A percentile compares a stretch with the other conserved stretches of the same genome.
Conservation (phyloP, 37 sponge, comb jelly and placozoan species). For the Spongilla lacustris region DNA sequence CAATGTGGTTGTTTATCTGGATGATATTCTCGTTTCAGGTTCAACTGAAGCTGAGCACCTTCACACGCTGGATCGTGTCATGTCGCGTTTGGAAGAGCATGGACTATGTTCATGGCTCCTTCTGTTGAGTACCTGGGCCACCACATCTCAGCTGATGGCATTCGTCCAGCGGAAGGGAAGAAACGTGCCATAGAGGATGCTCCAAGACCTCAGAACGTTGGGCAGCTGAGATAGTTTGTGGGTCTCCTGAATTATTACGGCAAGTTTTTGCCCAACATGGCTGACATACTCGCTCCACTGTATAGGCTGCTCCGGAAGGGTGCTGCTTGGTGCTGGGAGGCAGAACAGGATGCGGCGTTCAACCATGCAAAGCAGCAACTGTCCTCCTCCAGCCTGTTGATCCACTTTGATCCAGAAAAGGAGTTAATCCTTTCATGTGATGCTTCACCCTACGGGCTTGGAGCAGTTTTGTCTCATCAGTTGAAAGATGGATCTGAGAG, state of each 20-base stretch:
- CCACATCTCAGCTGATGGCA: no score
- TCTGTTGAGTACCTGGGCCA: no score
- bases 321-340: not conserved
- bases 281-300: not conserved
- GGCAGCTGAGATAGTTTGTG: no score
- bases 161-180: no score
- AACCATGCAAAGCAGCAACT: not conserved
- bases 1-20: not conserved
- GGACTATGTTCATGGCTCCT: not conserved
- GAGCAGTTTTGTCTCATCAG: constrained; percentile 35
- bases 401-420: constrained; percentile 18
- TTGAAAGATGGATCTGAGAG: constrained; percentile 1
- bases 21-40: constrained; percentile 35
- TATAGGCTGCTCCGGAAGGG: not conserved
- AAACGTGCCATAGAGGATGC: no score
- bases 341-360: not conserved
- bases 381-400: not conserved
- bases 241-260: no score
- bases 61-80: not conserved
- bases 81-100: constrained; percentile 6
- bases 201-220: no score
- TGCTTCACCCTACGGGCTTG: constrained; percentile 47
- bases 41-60: not conserved
- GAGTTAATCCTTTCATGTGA: constrained; percentile 8
- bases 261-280: no score